Evolutionary conservation across 2,113 vertebrate species (phyloP), one percentile per base, ranked within the genome.

Genomic region (Ochotona princeps): DNA sequence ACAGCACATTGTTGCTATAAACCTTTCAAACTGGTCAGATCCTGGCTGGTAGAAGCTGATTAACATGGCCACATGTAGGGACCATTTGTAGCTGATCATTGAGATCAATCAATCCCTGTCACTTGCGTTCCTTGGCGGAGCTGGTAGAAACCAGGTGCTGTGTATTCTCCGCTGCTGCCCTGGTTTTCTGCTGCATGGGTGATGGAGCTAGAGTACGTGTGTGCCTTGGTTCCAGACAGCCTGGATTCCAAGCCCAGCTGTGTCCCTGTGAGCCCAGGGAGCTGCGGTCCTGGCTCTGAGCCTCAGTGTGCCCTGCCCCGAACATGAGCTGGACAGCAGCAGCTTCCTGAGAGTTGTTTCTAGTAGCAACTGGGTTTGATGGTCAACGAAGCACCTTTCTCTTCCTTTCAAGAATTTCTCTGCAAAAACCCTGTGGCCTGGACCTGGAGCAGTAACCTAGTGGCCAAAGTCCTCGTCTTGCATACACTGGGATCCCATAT

Each of bases 1-100:
- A 97, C 91, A 96, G 97, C 97, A 97, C 97, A 97, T 98, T 98
- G 98, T 98, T 98, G 98, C 98, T 97, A 97, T 98, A 98, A 98
- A 98, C 97, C 98, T 97, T 98, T 98, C 98, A 98, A 97, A 97
- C 97, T 95, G 98, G 97, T 97, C 98, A 98, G 97, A 97, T 98
- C 97, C 97, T 85, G 94, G 60, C 97, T 89, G 74, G 95, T 85
- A 70, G 97, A 94, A 96, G 97, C 97, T 98, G 98, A 98, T 98
- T 98, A 98, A 97, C 98, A 87, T 97, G 97, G 97, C 97, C 98
- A 97, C 96, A 96, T 90, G 92, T 84, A 96, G 97, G 97, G 97
- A 97, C 98, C 97, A 96, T 98, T 98, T 98, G 97, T 97, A 98
- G 97, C 98, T 97, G 97, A 98, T 98, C 98, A 97, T 94, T 97